Percentiles rank a stretch among this genome's conserved stretches.
These are phyloP conservation scores for Chloroceryle aenea DNA, from an alignment of 2,113 vertebrate species.

Conservation along the genomic window DNA sequence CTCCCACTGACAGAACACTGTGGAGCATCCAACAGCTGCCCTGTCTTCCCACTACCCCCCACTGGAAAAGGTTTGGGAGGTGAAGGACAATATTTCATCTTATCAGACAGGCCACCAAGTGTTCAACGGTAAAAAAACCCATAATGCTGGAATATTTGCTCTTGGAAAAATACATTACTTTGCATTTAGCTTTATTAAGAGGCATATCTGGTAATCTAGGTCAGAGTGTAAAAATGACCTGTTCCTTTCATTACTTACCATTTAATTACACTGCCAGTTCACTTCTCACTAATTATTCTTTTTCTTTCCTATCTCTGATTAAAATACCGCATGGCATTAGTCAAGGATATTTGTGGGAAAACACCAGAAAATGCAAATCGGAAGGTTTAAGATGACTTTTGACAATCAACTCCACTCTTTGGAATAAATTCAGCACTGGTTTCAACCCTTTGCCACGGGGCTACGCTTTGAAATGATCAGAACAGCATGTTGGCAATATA, in stretches of 20 bases:
- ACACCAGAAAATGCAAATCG: not conserved
- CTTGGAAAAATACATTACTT: not conserved
- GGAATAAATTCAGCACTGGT: not conserved
- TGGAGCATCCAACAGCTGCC: not conserved
- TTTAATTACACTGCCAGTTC: constrained; percentile 3
- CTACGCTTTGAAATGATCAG: not conserved
- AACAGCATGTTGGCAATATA: not conserved
- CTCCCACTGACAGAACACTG: not conserved
- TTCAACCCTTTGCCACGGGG: not conserved
- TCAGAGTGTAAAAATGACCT: not conserved
- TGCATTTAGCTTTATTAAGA: constrained; percentile 6
- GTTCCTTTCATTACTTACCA: not conserved
- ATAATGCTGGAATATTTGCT: not conserved
- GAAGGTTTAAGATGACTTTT: not conserved
- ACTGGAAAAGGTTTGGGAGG: not conserved
- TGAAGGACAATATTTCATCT: not conserved
- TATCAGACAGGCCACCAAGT: not conserved
- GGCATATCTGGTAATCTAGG: not conserved
- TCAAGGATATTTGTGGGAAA: not conserved
- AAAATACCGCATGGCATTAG: not conserved
- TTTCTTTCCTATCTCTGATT: not conserved
- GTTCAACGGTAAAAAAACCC: not conserved
- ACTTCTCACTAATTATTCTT: not conserved
- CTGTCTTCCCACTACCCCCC: not conserved
- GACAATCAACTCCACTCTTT: not conserved